These are phyloP conservation scores for Conchocele bisecta DNA, from an alignment of 2,888 invertebrate genomes.

Conservation along the genomic window DNA sequence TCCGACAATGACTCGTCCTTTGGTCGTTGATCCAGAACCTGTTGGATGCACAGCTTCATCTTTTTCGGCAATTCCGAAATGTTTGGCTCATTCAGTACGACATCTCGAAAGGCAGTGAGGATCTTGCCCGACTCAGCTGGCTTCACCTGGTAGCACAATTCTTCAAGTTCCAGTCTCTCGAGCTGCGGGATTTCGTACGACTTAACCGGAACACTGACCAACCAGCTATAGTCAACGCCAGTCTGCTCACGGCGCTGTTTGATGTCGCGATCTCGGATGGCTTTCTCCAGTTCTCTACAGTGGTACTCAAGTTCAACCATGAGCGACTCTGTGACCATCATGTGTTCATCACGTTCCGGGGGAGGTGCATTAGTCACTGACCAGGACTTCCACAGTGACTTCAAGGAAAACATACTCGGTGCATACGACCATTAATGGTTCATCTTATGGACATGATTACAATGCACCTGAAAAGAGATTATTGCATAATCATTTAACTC, in stretches of 20 bases:
- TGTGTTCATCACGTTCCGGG: constrained; percentile 66
- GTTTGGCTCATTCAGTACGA: constrained; percentile 67
- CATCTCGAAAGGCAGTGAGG: constrained; percentile 75
- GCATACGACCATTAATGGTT: too few relatives aligned
- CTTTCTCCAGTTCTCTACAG: constrained; percentile 71
- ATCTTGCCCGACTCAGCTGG: constrained; percentile 76
- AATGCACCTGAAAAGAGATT: too few relatives aligned
- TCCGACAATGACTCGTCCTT: constrained; percentile 73
- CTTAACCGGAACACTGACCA: constrained; percentile 70
- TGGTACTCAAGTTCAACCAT: constrained; percentile 74
- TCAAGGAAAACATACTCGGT: constrained; percentile 58
- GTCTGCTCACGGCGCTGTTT: constrained; percentile 64
- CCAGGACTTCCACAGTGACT: constrained; percentile 66
- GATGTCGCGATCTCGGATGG: constrained; percentile 62
- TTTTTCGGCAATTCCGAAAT: constrained; percentile 72
- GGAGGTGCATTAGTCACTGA: too few relatives aligned
- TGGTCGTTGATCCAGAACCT: constrained; percentile 75
- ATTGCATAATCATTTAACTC: too few relatives aligned
- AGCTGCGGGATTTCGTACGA: constrained; percentile 77
- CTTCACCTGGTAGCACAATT: constrained; percentile 76
- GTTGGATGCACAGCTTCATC: constrained; percentile 71
- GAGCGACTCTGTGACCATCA: constrained; percentile 70
- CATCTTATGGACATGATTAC: too few relatives aligned
- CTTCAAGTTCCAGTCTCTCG: constrained; percentile 79
- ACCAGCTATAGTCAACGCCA: constrained; percentile 81